These are phyloP conservation scores for Psammodynastes pulverulentus DNA, from an alignment of 2,113 vertebrate genomes.

Conservation along the genomic window DNA sequence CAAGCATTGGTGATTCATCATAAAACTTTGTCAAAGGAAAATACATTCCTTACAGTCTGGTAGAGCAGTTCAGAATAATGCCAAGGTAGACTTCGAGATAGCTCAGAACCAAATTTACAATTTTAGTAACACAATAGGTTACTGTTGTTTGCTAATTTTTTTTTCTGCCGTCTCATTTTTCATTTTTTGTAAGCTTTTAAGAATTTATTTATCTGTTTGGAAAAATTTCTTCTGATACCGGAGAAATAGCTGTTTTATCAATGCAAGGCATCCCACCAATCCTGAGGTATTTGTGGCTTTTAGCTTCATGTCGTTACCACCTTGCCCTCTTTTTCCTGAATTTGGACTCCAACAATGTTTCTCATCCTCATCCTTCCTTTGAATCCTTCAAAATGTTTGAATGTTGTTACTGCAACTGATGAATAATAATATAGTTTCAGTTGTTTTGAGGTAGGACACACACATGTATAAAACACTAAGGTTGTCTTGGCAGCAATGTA, in stretches of 20 bases:
- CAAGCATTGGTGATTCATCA: neutral
- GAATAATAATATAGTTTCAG: neutral
- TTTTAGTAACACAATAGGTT: neutral
- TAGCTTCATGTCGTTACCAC: neutral
- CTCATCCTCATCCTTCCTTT: neutral
- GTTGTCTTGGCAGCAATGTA: neutral
- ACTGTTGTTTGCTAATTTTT: neutral
- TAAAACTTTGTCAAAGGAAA: neutral
- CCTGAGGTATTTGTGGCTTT: neutral
- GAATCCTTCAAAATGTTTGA: neutral
- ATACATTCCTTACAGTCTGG: neutral
- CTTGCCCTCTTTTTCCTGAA: neutral
- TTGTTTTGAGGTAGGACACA: neutral
- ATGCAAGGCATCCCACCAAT: neutral
- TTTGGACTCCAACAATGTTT: neutral
- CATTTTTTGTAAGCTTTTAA: neutral
- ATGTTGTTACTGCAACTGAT: neutral
- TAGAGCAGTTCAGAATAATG: neutral
- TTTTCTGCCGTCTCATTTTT: neutral
- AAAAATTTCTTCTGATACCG: neutral
- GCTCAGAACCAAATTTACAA: neutral
- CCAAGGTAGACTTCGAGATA: neutral
- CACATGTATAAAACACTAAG: neutral
- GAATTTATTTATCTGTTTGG: neutral
- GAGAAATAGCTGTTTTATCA: neutral